phyloP scores from a whole-genome alignment of 2,888 invertebrate species.

The Cantharis rustica region DNA sequence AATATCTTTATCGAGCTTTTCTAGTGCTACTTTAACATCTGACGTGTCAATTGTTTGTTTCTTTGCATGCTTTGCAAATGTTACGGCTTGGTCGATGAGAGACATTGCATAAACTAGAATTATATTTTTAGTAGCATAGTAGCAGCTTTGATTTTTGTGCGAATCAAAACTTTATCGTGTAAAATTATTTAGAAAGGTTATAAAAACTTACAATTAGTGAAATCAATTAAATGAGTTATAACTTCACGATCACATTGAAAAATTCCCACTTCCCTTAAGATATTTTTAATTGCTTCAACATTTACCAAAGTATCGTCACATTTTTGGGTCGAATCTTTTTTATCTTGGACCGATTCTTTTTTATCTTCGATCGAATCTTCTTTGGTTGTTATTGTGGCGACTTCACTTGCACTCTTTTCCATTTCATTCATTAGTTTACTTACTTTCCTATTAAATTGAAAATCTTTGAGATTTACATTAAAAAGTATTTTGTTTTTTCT shows the following conservation, averaged over 20 bases:
- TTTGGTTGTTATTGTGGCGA: not conserved
- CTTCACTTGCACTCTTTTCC: not conserved
- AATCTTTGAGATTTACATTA: not conserved
- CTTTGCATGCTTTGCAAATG: conserved; percentile 24
- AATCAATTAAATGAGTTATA: not conserved
- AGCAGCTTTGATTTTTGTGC: not conserved
- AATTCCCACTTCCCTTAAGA: not conserved
- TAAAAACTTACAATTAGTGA: not conserved
- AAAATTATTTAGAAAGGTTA: not conserved
- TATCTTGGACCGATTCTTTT: not conserved
- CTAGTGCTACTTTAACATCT: conserved; percentile 24
- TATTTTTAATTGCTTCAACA: not conserved
- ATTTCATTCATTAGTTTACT: not conserved
- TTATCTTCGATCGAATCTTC: not conserved
- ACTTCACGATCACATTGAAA: not conserved
- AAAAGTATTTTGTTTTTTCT: not conserved
- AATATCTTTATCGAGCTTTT: not conserved
- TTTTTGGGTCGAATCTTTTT: not conserved
- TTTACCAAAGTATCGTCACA: not conserved
- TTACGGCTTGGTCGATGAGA: conserved; percentile 22
- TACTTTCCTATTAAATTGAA: not conserved
- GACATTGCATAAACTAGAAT: conserved; percentile 22
- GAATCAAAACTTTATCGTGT: not conserved
- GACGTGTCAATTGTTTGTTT: conserved; percentile 11
- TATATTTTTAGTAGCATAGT: too few relatives aligned